A percentile compares a stretch with the other conserved stretches of the same genome.
These are phyloP conservation scores for Haemorhous mexicanus DNA, from an alignment of 2,113 vertebrate genomes.

Conservation along the genomic window DNA sequence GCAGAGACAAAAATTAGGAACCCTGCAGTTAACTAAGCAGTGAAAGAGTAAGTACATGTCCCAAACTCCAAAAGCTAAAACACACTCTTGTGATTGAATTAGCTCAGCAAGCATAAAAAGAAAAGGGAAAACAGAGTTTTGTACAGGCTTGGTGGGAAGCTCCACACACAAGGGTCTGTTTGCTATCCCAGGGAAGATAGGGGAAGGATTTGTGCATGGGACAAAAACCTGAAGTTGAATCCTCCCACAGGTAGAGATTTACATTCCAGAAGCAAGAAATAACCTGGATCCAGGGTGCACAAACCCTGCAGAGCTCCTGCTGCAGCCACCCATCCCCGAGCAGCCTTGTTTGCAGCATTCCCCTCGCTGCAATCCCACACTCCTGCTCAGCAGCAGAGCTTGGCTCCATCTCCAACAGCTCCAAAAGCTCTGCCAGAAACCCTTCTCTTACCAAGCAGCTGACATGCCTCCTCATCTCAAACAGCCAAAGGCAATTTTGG, in stretches of 20 bases:
- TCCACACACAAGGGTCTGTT: accelerated
- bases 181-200: not conserved
- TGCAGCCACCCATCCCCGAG: accelerated
- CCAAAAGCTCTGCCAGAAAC: not conserved
- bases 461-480: not conserved
- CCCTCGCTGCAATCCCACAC: accelerated
- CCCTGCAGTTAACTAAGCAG: not conserved
- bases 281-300: accelerated
- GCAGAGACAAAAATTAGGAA: not conserved
- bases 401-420: not conserved
- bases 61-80: not conserved
- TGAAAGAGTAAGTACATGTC: not conserved
- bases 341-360: not conserved
- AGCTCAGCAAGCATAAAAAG: not conserved
- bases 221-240: not conserved
- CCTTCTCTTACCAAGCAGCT: not conserved
- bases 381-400: not conserved
- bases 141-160: not conserved
- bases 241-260: not conserved
- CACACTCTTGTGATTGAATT: not conserved
- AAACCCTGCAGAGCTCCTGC: not conserved
- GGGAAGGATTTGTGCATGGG: not conserved
- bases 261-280: not conserved
- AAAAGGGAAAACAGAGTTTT: not conserved
- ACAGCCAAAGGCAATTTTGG: not conserved